phyloP scores from a whole-genome alignment of 2,888 invertebrate genomes.

The Selenia dentaria region DNA sequence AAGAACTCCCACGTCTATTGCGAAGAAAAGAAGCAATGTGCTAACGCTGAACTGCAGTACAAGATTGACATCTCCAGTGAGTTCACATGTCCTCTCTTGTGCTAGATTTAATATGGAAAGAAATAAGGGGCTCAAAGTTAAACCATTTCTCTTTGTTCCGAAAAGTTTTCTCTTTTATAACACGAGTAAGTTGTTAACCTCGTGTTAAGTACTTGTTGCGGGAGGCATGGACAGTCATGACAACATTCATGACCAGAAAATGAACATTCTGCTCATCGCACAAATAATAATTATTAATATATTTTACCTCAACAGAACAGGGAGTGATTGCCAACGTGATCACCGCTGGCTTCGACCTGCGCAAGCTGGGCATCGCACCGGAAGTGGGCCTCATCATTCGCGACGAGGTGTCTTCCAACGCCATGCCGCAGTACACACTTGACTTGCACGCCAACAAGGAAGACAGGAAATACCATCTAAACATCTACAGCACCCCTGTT shows the following conservation, averaged over 20 bases:
- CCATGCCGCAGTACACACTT: conserved; percentile 86
- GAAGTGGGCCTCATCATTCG: conserved; percentile 89
- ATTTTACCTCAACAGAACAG: conserved; percentile 77
- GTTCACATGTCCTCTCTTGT: conserved; percentile 27
- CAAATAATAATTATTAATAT: too few relatives aligned
- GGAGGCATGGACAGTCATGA: too few relatives aligned
- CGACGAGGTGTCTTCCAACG: conserved; percentile 84
- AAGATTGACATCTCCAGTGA: conserved; percentile 77
- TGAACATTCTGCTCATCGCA: too few relatives aligned
- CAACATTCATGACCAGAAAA: too few relatives aligned
- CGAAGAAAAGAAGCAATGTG: conserved; percentile 92
- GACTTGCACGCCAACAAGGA: conserved; percentile 90
- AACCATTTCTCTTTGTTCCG: too few relatives aligned
- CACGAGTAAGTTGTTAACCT: too few relatives aligned
- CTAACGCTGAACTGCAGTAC: conserved; percentile 88
- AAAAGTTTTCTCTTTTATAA: too few relatives aligned
- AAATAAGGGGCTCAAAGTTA: too few relatives aligned
- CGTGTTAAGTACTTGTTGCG: too few relatives aligned
- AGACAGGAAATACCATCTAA: conserved; percentile 89
- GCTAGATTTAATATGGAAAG: too few relatives aligned
- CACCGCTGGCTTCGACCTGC: conserved; percentile 88
- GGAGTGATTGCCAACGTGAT: conserved; percentile 85
- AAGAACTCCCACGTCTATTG: conserved; percentile 89
- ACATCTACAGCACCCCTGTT: conserved; percentile 86
- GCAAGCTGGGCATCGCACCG: conserved; percentile 89